Evolutionary conservation across 2,888 invertebrate species (phyloP), one percentile per base, ranked within the genome.

Genomic region (Opisthograptis luteolata): DNA sequence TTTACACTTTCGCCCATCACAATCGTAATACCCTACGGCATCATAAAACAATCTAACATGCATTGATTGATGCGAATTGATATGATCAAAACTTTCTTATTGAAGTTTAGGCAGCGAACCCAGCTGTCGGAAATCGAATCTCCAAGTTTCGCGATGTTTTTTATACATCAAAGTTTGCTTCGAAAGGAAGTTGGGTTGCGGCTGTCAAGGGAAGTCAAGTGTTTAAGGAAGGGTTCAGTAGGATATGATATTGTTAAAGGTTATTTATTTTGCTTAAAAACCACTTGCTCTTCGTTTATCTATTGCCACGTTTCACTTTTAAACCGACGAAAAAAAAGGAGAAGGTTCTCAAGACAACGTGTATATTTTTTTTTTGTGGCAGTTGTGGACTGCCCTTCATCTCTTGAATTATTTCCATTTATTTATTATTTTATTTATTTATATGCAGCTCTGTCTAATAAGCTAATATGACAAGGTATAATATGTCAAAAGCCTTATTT

Each of bases 61-160:
- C 53, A 68, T 70, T 73, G 75, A 76, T 74, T 64, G 74, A 76
- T 75, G 69, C 55, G 67, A 73, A 71, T 62, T 68, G 72, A 77
- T 77, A 58, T 62, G 59, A 62, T 59, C 45, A 59, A 70, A 77
- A 77, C 70, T 75, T 77, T 74, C 59, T 70, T 70, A 72, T 71
- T 66, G 70, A 69, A 70, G 53, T 62, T 22, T 41, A 41, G 41
- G 41, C 44, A 41, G 36, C 40, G 53, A 53, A 51, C 62, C 46
- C 71, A 60, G 60, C 67, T 61, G 58, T 55, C 59, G 59, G 58
- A 46, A 62, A 68, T 59, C 60, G 60, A 66, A 66, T 61, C 61
- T 58, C 54, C 62, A 73, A 62, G 65, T 73, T 36, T 27, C 17
- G 46, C 49, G 58, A 66, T 67, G 62, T 62, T 70, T 70, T 70